Evolutionary conservation across 2,113 vertebrate species (phyloP).

Genomic region (Phrynosoma platyrhinos): DNA sequence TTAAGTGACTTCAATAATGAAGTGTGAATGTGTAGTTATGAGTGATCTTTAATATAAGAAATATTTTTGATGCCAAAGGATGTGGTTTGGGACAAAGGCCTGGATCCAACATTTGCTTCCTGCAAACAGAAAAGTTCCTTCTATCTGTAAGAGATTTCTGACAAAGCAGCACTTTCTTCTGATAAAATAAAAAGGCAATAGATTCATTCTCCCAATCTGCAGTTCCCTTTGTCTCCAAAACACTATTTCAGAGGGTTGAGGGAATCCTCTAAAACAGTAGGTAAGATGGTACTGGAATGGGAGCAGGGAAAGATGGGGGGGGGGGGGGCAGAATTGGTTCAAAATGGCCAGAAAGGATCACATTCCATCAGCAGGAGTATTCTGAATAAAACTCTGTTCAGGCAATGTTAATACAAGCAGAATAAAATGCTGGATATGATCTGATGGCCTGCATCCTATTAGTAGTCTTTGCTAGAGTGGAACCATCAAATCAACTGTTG

Average conservation of each 20-base stretch:
- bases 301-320: no score
- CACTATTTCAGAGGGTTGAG: not conserved
- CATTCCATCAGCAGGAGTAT: not conserved
- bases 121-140: not conserved
- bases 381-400: not conserved
- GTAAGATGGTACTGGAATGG: no score
- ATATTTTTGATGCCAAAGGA: not conserved
- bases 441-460: not conserved
- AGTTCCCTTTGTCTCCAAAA: not conserved
- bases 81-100: not conserved
- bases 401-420: not conserved
- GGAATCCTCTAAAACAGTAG: not conserved
- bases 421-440: not conserved
- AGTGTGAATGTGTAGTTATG: not conserved
- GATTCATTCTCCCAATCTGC: not conserved
- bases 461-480: no score
- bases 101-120: not conserved
- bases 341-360: not conserved
- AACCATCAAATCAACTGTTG: no score
- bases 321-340: accelerated
- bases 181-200: not conserved
- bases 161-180: not conserved
- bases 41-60: not conserved
- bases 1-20: not conserved
- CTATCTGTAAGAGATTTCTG: not conserved